A percentile compares a stretch with the other conserved stretches of the same genome.
These are phyloP conservation scores for Argyrosomus regius DNA, from an alignment of 2,797 vertebrate species.

Conservation along the genomic window DNA sequence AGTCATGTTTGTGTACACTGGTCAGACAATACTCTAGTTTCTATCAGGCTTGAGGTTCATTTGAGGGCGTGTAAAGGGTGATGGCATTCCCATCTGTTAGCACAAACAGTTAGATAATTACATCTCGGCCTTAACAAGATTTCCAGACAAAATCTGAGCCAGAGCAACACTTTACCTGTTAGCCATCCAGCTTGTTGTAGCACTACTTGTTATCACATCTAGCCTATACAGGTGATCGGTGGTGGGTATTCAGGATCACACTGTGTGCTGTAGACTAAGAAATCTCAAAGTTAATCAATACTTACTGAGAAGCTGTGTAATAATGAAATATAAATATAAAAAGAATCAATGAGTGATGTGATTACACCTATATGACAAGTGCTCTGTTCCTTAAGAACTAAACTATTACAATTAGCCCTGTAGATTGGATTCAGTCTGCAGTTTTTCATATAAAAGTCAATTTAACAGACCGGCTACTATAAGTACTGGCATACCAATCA, in stretches of 20 bases:
- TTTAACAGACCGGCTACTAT: conserved; percentile 57
- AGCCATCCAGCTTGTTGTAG: background rate
- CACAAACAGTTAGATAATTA: conserved; percentile 7
- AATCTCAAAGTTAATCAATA: conserved; percentile 36
- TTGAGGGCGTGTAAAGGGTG: background rate
- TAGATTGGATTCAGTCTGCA: conserved; percentile 60
- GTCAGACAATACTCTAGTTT: conserved; percentile 9
- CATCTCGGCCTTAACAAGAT: background rate
- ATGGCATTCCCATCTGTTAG: conserved; percentile 12
- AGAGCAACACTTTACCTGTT: conserved; percentile 14
- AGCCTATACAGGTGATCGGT: conserved; percentile 7
- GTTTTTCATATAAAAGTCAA: conserved; percentile 64
- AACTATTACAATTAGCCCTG: conserved; percentile 63
- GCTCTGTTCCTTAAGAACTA: conserved; percentile 58
- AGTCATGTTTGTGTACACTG: conserved; percentile 18
- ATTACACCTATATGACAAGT: conserved; percentile 47
- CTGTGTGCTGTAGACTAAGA: background rate
- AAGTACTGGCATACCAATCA: conserved; percentile 79
- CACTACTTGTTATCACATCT: conserved; percentile 13
- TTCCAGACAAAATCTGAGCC: conserved; percentile 17
- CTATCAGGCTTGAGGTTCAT: conserved; percentile 9
- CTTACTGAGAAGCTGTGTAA: conserved; percentile 31
- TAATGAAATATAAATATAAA: conserved; percentile 31
- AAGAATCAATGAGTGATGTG: conserved; percentile 33
- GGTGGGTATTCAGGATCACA: conserved; percentile 20